Percentiles rank a stretch among this genome's conserved stretches.
Evolutionary conservation across 2,113 vertebrate genomes (phyloP).

Genomic region (Chaetura pelagica): DNA sequence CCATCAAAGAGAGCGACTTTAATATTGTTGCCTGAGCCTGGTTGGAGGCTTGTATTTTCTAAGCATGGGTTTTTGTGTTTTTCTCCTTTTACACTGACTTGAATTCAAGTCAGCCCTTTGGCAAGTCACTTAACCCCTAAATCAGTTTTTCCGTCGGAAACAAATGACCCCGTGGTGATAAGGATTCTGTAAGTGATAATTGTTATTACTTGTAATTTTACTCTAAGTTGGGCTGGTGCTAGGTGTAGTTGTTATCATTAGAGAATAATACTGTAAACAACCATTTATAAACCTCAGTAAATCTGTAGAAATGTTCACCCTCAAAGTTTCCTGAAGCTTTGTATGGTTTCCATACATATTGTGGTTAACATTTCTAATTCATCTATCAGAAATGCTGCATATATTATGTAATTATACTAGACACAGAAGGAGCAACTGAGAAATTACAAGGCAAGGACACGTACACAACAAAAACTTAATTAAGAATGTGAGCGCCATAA

Average conservation of each 20-base stretch:
- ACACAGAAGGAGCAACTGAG: constrained; percentile 74
- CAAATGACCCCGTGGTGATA: neutral
- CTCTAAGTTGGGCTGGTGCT: constrained; percentile 39
- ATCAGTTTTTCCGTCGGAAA: constrained; percentile 25
- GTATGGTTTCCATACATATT: constrained; percentile 56
- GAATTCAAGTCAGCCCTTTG: neutral
- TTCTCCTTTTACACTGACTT: neutral
- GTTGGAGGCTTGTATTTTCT: neutral
- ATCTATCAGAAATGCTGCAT: constrained; percentile 73
- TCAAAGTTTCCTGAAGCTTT: constrained; percentile 74
- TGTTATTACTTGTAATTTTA: constrained; percentile 48
- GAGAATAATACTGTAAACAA: constrained; percentile 31
- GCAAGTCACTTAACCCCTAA: constrained; percentile 20
- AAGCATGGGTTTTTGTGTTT: neutral
- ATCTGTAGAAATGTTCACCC: constrained; percentile 64
- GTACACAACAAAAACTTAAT: constrained; percentile 79
- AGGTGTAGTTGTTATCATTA: constrained; percentile 62
- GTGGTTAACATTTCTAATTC: constrained; percentile 73
- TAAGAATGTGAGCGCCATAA: constrained; percentile 74
- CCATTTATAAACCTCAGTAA: constrained; percentile 68
- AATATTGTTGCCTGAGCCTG: constrained; percentile 16
- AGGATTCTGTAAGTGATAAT: constrained; percentile 30
- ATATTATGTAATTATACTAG: constrained; percentile 76
- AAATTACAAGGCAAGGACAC: constrained; percentile 79
- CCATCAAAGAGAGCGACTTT: constrained; percentile 15